phyloP scores from a whole-genome alignment of 2,113 vertebrate genomes.

The Spea bombifrons region DNA sequence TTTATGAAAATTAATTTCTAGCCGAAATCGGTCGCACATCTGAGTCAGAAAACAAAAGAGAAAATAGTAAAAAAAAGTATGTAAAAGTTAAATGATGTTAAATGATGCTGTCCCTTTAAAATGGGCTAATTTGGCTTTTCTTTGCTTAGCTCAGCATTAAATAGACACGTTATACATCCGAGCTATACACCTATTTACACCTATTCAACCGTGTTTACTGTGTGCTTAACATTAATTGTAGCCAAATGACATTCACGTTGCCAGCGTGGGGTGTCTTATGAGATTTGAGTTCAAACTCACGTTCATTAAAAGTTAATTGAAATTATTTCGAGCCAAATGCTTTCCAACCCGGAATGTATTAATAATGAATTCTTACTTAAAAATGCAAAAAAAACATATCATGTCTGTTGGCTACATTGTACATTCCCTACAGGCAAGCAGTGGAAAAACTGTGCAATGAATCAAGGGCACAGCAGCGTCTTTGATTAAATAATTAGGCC shows the following conservation, averaged over 20 bases:
- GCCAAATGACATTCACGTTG: constrained; percentile 5
- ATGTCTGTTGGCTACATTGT: constrained; percentile 19
- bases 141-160: neutral
- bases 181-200: constrained; percentile 12
- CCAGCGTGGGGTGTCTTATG: constrained; percentile 11
- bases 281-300: constrained; percentile 32
- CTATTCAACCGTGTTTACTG: neutral
- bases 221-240: constrained; percentile 28
- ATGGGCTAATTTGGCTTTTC: no score
- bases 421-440: constrained; percentile 15
- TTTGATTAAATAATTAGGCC: constrained; percentile 43
- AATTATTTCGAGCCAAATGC: constrained; percentile 42
- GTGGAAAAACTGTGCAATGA: constrained; percentile 13
- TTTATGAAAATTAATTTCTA: no score
- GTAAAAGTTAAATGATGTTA: no score
- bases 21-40: no score
- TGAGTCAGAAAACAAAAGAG: no score
- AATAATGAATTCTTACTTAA: constrained; percentile 34
- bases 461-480: constrained; percentile 15
- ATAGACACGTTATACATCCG: constrained; percentile 3
- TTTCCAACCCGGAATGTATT: constrained; percentile 25
- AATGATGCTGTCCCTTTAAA: no score
- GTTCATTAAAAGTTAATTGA: constrained; percentile 43
- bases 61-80: no score
- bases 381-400: constrained; percentile 19